phyloP scores from a whole-genome alignment of 2,113 vertebrate species.

The Elachura formosa region DNA sequence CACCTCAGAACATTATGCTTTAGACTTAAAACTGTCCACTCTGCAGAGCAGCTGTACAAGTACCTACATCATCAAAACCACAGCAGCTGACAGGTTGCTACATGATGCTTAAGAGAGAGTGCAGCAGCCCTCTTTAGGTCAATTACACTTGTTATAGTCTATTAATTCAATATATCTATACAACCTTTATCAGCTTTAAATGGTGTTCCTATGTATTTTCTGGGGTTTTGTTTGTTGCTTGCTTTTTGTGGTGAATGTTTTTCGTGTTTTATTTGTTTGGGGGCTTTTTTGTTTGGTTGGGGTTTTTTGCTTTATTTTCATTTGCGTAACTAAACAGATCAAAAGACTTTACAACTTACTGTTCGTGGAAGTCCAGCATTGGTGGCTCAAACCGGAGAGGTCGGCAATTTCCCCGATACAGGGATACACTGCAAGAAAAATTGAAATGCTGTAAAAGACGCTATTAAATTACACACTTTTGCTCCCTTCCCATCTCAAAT shows the following conservation, averaged over 20 bases:
- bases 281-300: background rate
- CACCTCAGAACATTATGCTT: background rate
- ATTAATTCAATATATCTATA: background rate
- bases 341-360: slow-evolving; percentile 79
- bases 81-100: accelerated
- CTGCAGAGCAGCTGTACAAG: background rate
- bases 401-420: slow-evolving; percentile 91
- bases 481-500: background rate
- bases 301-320: background rate
- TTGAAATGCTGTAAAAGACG: slow-evolving; percentile 5
- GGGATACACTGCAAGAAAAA: slow-evolving; percentile 81
- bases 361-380: slow-evolving; percentile 98
- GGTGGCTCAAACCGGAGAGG: slow-evolving; percentile 96
- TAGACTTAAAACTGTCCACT: background rate
- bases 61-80: background rate
- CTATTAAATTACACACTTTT: background rate
- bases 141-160: background rate
- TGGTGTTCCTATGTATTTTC: background rate
- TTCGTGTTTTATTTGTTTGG: background rate
- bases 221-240: background rate
- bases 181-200: background rate
- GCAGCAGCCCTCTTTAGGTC: background rate
- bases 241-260: accelerated
- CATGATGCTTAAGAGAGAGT: background rate
- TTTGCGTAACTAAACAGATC: background rate